Base-by-base conservation (phyloP, 1,140 invertebrate genomes). In the Pissodes strobi region DNA sequence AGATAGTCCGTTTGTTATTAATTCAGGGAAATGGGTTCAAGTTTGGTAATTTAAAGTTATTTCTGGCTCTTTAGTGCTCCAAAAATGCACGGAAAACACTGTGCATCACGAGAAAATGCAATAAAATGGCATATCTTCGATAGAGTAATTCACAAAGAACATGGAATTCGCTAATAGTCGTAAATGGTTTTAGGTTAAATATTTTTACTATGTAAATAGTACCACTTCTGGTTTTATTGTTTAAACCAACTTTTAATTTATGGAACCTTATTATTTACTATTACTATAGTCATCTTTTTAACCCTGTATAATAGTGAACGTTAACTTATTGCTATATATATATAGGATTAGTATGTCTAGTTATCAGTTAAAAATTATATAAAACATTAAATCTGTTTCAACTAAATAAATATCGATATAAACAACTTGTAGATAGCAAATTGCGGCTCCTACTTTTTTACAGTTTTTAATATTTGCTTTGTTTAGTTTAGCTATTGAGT, bases 181-280 rank as follows among this genome's bases (percentile, higher is more conserved):
- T 23, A 49, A 49, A 27, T 27, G 6, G 21, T 49, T 30, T 23
- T 22, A 49, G 21, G 12, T 49, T 49, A 23, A 17, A 27, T 49
- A 49, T 27, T 49, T 49, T 49, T 49, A 49, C 46, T 49, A 30
- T 49, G 46, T 49, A 49, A 49, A 49, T 49, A 49, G 46, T 49
- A 19, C 6, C 17, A 8, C 19, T 25, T 49, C 25, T 27, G 21
- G 46, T 25, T 49, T 49, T 27, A 27, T 49, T 49, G 18, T 49
- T 49, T 27, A 49, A 49, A 25, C 46, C 22, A 49, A 27, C n/a
- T 49, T 8, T 1, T 13, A 41, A 13, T 41, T 15, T 10, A 49
- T 27, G 25, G n/a, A 49, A 49, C 22, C 22, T 49, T 25, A 49
- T 49, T 49, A 25, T 49, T 49, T 25, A 49, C 25, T 49, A 15